Evolutionary conservation across 1,140 invertebrate species (phyloP), one percentile per base, ranked within the genome.

Genomic region (Ceratina australensis): DNA sequence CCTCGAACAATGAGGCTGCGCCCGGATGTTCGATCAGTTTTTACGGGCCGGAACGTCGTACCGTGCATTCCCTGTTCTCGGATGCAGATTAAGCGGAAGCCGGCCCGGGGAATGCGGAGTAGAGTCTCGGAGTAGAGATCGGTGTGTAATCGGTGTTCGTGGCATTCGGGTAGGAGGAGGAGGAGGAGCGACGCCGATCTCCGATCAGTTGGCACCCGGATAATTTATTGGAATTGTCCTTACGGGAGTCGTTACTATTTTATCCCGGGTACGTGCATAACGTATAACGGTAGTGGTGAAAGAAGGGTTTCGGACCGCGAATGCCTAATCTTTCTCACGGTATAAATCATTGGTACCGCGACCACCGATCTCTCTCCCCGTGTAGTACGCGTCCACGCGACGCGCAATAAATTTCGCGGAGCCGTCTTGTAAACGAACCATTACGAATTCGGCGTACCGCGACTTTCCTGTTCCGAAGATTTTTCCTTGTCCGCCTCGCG

Each of bases 301-400:
- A n/a, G 66, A 57, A 50, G 71, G 57, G 59, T 72, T 68, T 57
- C 64, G 57, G 57, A 26, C 63, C 59, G 61, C 52, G 60, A 79
- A 79, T 73, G 77, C 61, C 71, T 73, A 74, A 74, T 73, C 60
- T 73, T 79, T 79, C 71, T 79, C 71, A 79, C 77, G 77, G 71
- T 57, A 79, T 79, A 79, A 79, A 79, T 79, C 71, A 79, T 79
- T 64, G 60, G 71, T 50, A 22, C 33, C 60, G 73, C 52, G 64
- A 59, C 20, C 22, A 75, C 12, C 52, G 49, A 47, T 67, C 47
- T 52, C 47, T 52, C 15, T 42, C 12, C 57, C 22, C 24, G 22
- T 47, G 28, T 42, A 15, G 33, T 49, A 22, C 13, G 15, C 18
- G 54, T 75, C 20, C 42, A 20, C 71, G 69, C n/a, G 33, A 16